phyloP scores from a whole-genome alignment of 2,797 vertebrate genomes.

The Pteropus rufus region DNA sequence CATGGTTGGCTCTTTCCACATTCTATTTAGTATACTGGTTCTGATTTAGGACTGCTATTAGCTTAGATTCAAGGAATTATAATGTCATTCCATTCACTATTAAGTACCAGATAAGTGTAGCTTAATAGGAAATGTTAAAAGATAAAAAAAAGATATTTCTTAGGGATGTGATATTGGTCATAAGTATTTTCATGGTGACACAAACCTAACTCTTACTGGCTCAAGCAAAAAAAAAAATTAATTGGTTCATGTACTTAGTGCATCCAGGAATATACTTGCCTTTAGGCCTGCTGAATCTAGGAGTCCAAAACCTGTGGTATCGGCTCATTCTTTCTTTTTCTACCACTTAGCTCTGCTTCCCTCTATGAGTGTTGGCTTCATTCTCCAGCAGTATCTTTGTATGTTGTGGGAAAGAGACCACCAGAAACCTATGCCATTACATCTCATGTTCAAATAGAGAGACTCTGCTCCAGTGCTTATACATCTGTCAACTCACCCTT shows the following conservation, averaged over 20 bases:
- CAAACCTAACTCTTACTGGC: background rate
- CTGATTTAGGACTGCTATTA: background rate
- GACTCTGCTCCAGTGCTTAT: background rate
- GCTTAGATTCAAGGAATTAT: background rate
- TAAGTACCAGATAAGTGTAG: background rate
- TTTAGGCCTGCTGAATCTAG: background rate
- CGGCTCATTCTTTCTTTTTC: background rate
- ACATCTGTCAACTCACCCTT: background rate
- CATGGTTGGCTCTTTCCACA: background rate
- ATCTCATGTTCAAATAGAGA: background rate
- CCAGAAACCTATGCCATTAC: background rate
- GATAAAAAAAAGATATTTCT: background rate
- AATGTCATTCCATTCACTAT: background rate
- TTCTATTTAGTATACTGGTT: background rate
- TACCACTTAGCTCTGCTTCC: background rate
- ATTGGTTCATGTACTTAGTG: background rate
- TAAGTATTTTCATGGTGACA: background rate
- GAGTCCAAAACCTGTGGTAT: background rate
- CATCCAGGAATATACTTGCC: background rate
- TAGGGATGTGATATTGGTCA: background rate
- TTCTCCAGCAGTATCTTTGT: background rate
- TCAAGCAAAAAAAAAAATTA: background rate
- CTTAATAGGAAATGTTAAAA: constrained; percentile 17
- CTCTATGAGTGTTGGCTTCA: background rate
- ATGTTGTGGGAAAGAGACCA: background rate